phyloP scores from a whole-genome alignment of 2,888 invertebrate genomes.

The Amiota mariae region DNA sequence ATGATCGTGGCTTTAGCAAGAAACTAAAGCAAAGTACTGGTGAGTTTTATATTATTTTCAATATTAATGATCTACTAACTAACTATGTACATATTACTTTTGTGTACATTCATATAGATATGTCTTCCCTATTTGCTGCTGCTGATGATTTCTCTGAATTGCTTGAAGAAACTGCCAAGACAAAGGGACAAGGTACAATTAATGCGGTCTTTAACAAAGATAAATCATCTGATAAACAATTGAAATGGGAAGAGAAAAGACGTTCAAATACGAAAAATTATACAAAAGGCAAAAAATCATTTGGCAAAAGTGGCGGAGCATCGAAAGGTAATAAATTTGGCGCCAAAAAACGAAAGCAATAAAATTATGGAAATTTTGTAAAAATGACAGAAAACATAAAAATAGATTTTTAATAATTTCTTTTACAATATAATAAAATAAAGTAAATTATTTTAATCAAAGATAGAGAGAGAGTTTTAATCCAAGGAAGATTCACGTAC shows the following conservation, averaged over 20 bases:
- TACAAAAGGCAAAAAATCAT: constrained; percentile 42
- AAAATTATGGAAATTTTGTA: constrained; percentile 11
- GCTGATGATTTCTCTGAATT: constrained; percentile 92
- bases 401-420: constrained; percentile 17
- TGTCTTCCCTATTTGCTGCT: constrained; percentile 83
- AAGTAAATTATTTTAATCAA: too few species aligned
- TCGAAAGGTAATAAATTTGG: too few species aligned
- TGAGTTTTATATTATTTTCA: constrained; percentile 42
- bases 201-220: constrained; percentile 83
- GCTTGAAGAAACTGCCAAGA: constrained; percentile 86
- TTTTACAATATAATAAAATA: too few species aligned
- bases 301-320: neutral
- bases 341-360: constrained; percentile 50
- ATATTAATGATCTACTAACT: neutral
- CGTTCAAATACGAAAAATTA: constrained; percentile 66
- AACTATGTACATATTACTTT: neutral
- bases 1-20: constrained; percentile 65
- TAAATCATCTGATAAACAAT: constrained; percentile 84
- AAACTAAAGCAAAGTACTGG: constrained; percentile 69
- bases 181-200: constrained; percentile 80
- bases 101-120: constrained; percentile 68
- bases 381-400: constrained; percentile 35
- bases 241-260: constrained; percentile 87
- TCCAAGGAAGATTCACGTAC: neutral
- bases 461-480: too few species aligned